A percentile compares a stretch with the other conserved stretches of the same genome.
phyloP scores from a whole-genome alignment of 2,888 invertebrate genomes.

The Pilophorus perplexus region DNA sequence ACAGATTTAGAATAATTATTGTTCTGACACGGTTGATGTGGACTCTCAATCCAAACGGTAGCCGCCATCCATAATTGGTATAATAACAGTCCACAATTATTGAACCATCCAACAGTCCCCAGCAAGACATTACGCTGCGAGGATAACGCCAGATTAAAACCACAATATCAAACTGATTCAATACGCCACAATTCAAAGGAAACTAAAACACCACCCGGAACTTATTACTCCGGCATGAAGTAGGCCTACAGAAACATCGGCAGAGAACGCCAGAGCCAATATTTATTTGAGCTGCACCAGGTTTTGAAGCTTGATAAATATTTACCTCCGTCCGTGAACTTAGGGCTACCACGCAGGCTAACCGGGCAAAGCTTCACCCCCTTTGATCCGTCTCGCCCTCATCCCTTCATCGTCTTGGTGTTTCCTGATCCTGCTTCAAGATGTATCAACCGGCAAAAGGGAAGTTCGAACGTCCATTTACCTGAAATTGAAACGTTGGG shows the following conservation, averaged over 20 bases:
- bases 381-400: conserved; percentile 19
- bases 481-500: conserved; percentile 30
- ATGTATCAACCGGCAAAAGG: conserved; percentile 1
- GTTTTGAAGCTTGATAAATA: conserved; percentile 32
- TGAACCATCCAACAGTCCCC: no score
- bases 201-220: no score
- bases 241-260: no score
- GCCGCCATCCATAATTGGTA: no score
- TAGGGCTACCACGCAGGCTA: conserved; percentile 11
- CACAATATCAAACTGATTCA: no score
- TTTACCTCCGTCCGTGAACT: conserved; percentile 34
- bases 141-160: no score
- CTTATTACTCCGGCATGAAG: no score
- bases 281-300: conserved; percentile 37
- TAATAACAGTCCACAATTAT: no score
- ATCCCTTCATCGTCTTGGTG: not conserved
- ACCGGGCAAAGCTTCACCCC: not conserved
- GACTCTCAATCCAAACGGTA: not conserved
- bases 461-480: not conserved
- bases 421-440: conserved; percentile 12
- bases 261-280: no score
- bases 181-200: no score
- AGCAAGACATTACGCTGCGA: no score
- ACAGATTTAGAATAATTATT: no score
- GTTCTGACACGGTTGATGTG: not conserved